phyloP scores from a whole-genome alignment of 2,797 vertebrate species.

The Phoeniculus purpureus region DNA sequence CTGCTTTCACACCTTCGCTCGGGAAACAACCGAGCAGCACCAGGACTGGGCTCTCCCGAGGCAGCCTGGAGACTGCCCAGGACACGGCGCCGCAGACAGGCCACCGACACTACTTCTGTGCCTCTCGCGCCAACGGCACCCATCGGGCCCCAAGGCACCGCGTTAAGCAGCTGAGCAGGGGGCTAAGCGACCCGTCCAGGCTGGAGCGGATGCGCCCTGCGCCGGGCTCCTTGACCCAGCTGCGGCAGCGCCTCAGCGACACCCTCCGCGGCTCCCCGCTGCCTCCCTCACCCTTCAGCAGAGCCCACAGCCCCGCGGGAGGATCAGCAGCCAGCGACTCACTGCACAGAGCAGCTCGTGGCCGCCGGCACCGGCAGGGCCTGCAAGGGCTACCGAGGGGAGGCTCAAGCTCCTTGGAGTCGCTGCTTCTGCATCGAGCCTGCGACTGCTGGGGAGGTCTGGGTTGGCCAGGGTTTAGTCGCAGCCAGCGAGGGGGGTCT shows the following conservation, averaged over 20 bases:
- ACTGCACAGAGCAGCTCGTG: background rate
- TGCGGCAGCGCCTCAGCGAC: conserved; percentile 1
- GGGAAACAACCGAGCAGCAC: background rate
- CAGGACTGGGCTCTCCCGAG: background rate
- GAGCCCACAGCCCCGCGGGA: background rate
- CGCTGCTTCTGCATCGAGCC: background rate
- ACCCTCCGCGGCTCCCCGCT: background rate
- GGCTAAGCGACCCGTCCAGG: background rate
- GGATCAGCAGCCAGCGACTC: background rate
- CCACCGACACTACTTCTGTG: conserved; percentile 19
- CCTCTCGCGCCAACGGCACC: conserved; percentile 9
- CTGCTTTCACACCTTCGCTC: background rate
- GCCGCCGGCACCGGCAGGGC: background rate
- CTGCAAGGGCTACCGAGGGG: background rate
- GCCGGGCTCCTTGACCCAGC: background rate
- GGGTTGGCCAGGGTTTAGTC: no score
- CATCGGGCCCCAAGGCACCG: conserved; percentile 9
- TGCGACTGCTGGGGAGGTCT: background rate
- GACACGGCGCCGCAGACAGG: background rate
- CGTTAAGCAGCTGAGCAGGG: background rate
- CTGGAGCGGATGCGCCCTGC: background rate
- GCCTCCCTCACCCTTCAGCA: fast-evolving
- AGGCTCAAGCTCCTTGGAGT: background rate
- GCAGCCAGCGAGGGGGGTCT: no score
- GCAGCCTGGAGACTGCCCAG: background rate